Evolutionary conservation across 2,113 vertebrate species (phyloP), one percentile per base, ranked within the genome.

Genomic region (Scolopax mira): DNA sequence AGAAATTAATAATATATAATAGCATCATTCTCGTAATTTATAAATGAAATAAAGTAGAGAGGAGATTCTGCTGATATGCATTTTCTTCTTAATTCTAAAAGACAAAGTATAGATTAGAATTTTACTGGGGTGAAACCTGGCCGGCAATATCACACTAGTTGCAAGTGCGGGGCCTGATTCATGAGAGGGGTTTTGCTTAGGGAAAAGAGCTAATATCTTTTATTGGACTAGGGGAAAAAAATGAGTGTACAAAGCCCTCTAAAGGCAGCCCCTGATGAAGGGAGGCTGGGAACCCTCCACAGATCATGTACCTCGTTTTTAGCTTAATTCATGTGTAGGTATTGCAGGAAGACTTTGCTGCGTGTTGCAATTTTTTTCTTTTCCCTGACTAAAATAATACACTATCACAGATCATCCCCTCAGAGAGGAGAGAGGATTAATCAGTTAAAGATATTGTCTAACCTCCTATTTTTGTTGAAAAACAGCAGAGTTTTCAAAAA

Each of bases 1-100:
- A 99, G 98, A 98, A 99, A 99, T 99, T 99, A 99, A 99, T 99
- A 99, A 99, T 99, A 99, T 99, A 99, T 99, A 99, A 99, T 99
- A 98, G 98, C 98, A 98, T 99, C 98, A 98, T 99, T 99, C 98
- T 99, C 98, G 99, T 99, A 99, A 99, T 99, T 99, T 99, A 99
- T 98, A 99, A 99, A 99, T 99, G 99, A 99, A 99, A 99, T 99
- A 99, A 99, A 99, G 98, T 98, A 98, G 98, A 98, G 98, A 98
- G 98, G 98, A 98, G 98, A 98, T 98, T 98, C 98, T 98, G 98
- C 98, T 98, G 99, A 99, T 99, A 98, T 91, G 97, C 97, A 96
- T 98, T 98, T 98, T 98, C 98, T 97, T 96, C 90, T 98, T 98
- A 98, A 98, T 98, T 98, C 98, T 97, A 88, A 97, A 97, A 98